Evolutionary conservation across 2,113 vertebrate genomes (phyloP), one percentile per base, ranked within the genome.

Genomic region (Leptosomus discolor): DNA sequence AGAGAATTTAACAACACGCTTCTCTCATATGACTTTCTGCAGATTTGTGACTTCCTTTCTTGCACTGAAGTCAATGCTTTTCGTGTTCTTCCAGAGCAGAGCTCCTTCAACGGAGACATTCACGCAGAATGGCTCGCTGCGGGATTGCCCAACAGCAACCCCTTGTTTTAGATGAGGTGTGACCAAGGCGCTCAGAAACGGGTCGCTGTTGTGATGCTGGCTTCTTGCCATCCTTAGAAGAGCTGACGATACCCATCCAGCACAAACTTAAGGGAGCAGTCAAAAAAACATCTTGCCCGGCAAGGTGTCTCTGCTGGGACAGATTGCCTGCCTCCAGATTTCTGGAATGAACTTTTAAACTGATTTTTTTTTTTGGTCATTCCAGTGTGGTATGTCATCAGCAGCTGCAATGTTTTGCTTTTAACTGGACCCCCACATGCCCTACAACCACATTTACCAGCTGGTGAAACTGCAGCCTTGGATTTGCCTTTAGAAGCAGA

Each of bases 141-240:
- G 1, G 64, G 12, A 29, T 2, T 8, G 9, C 22, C 67, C 86
- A 43, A 15, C 19, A 48, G 54, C 30, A 22, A 6, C 45, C 1
- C 0, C 45, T 39, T 16, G 21, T 8, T 32, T 39, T 50, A 30
- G 15, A 12, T 24, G 23, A 57, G 48, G 30, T 20, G 29, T 6
- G 61, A 53, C 15, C 48, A 19, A 3, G 2, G 0, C 9, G 1
- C 74, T 27, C 37, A 5, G 45, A 34, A 54, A 37, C 4, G 0
- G 46, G 24, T 32, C 8, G 2, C 9, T 24, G 26, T 3, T 8
- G 24, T 2, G 12, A n/a, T 4, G 4, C 8, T 24, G 71, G 32
- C 34, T 51, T 29, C 79, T 36, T 11, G 24, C 41, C 78, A 6
- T 4, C 37, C 27, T 17, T 17, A 5, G 14, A 11, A 48, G 46